Evolutionary conservation across 1,140 invertebrate species (phyloP), one percentile per base, ranked within the genome.

Genomic region (Stegodyphus mimosarum): DNA sequence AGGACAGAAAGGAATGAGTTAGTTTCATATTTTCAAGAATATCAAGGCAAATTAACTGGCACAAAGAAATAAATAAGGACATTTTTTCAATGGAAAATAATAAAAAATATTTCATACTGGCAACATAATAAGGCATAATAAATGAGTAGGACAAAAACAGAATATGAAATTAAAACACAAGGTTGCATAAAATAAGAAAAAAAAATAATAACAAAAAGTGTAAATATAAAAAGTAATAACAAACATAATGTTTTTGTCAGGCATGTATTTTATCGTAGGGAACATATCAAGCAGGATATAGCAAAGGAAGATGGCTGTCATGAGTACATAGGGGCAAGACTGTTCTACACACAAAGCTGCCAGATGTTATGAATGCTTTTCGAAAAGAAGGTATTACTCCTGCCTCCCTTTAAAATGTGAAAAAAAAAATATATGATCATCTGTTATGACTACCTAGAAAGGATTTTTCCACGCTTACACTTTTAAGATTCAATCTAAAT

Each of bases 221-320:
- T 60, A 60, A 60, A 15, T 10, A 15, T 60, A 60, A 9, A 60
- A 60, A 60, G 55, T 60, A 60, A 60, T 60, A 60, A 60, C 33
- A 33, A 33, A 33, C 33, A 33, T 33, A 33, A 33, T 33, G 33
- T 1, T 1, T 33, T 33, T 33, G 33, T 33, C 33, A 33, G 33
- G 33, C 33, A 33, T 33, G 33, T 33, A 33, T 33, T 1, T 33
- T 33, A 33, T 33, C 1, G 33, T 33, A 33, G 33, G 60, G 60
- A 10, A 33, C 15, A 33, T 9, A 17, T 49, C 33, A 60, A 72
- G 78, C 69, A 81, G 70, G 80, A 33, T 15, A 18, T 15, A 17
- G 50, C 49, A 63, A 51, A 18, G 10, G 55, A 83, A 66, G 80
- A 83, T 83, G 80, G 80, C 80, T 83, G 80, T 66, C 48, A 15